A percentile compares a stretch with the other conserved stretches of the same genome.
phyloP scores from a whole-genome alignment of 1,140 invertebrate species.

The Mylabris phalerata region DNA sequence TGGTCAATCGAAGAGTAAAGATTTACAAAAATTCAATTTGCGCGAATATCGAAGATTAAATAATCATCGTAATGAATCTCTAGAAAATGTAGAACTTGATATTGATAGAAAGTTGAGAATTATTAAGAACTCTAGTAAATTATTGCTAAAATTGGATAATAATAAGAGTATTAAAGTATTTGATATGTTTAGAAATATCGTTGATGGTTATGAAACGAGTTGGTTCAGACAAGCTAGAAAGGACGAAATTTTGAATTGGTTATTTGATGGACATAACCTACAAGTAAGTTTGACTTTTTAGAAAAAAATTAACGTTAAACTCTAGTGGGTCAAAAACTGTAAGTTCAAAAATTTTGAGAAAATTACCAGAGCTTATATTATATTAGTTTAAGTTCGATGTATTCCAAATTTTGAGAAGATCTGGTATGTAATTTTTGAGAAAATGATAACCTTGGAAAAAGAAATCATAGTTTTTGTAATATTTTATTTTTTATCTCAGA shows the following conservation, averaged over 20 bases:
- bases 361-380: too few species aligned
- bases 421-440: too few species aligned
- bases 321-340: too few species aligned
- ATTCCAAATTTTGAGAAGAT: too few species aligned
- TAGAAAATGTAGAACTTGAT: neutral
- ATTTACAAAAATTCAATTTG: slow-evolving; percentile 47
- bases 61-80: neutral
- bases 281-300: neutral
- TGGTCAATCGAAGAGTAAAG: slow-evolving; percentile 57
- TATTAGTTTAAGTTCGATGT: too few species aligned
- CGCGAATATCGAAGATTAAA: slow-evolving; percentile 11
- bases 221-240: slow-evolving; percentile 27
- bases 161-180: slow-evolving; percentile 20
- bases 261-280: slow-evolving; percentile 14
- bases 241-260: slow-evolving; percentile 25
- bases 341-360: too few species aligned
- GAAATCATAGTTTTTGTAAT: too few species aligned
- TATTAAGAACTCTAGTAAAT: slow-evolving; percentile 2
- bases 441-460: too few species aligned
- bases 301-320: too few species aligned
- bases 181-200: slow-evolving; percentile 14
- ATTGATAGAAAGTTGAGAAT: neutral
- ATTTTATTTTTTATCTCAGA: too few species aligned
- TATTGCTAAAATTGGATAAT: slow-evolving; percentile 13
- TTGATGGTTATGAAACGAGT: slow-evolving; percentile 16